These are phyloP conservation scores for Spermophilus dauricus DNA, from an alignment of 2,113 vertebrate genomes.

Conservation along the genomic window DNA sequence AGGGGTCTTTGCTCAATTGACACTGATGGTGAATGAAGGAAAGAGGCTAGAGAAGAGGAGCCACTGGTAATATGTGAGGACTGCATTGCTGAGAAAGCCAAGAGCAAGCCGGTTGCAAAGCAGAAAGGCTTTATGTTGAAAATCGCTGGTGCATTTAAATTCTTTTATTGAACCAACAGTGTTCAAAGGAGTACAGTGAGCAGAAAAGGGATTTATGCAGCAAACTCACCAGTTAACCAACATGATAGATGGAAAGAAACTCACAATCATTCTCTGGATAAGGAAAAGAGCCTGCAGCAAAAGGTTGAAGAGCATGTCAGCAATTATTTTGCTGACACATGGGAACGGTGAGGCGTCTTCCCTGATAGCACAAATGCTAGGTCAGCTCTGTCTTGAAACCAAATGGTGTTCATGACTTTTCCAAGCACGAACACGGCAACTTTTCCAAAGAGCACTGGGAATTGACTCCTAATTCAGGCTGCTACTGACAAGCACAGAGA, in stretches of 20 bases:
- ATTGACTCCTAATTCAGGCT: constrained; percentile 86
- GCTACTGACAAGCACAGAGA: background rate
- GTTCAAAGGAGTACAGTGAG: constrained; percentile 86
- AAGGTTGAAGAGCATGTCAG: background rate
- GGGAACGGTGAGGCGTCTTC: background rate
- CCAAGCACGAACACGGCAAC: constrained; percentile 97
- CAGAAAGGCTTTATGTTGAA: constrained; percentile 98
- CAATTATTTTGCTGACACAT: background rate
- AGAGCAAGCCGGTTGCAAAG: constrained; percentile 95
- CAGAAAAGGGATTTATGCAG: constrained; percentile 92
- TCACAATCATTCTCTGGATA: constrained; percentile 95
- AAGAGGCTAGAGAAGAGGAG: too few species aligned
- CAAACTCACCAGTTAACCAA: constrained; percentile 96
- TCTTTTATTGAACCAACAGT: background rate
- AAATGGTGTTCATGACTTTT: constrained; percentile 92
- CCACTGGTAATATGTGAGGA: too few species aligned
- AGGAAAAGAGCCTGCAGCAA: background rate
- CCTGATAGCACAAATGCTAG: background rate
- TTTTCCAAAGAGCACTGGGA: constrained; percentile 97
- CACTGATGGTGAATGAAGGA: too few species aligned
- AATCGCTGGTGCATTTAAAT: constrained; percentile 95
- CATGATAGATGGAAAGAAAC: constrained; percentile 95
- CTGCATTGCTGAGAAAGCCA: constrained; percentile 94
- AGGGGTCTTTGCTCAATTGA: too few species aligned
- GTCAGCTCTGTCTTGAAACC: background rate